Evolutionary conservation across 2,113 vertebrate species (phyloP), one percentile per base, ranked within the genome.

Genomic region (Terrapene triunguis): DNA sequence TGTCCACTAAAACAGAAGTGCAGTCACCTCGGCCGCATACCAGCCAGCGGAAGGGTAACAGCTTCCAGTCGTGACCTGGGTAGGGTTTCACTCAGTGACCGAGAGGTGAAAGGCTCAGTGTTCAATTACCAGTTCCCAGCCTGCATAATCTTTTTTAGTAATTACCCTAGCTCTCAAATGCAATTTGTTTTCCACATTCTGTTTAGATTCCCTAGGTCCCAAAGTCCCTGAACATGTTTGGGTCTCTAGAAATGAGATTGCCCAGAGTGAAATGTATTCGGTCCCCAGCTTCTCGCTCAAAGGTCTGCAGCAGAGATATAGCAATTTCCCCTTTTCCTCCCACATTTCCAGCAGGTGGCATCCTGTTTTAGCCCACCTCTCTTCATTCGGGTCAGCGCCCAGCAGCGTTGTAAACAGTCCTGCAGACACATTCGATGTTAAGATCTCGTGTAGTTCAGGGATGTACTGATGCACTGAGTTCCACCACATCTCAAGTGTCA

Each of bases 381-480:
- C 62, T 9, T n/a, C 35, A 62, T 35, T 81, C 91, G 92, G 89
- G 85, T 42, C 50, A 0, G 0, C 89, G 90, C 84, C 94, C 81
- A 91, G 87, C 85, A 89, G 81, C 80, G 84, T 35, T 87, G 78
- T 92, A 89, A 94, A 94, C 92, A 94, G 93, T 91, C 90, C 84
- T 87, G 96, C 94, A 90, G 95, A 85, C 3, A 69, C 16, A 85
- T 96, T 91, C 95, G 92, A 65, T 27, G 90, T 50, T 81, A 79
- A 93, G 87, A 95, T 92, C 81, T 95, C 95, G 85, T 92, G 92
- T 65, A 89, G 94, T 85, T 81, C 92, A 90, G 85, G 87, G 96
- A 89, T 74, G 80, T 44, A 42, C 87, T 84, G 50, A 92, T 32
- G 55, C 1, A 0, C 17, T 50, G 27, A 32, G 16, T 50, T 50